These are phyloP conservation scores for Aphaenogaster ashmeadi DNA, from an alignment of 1,140 invertebrate species.

Conservation along the genomic window DNA sequence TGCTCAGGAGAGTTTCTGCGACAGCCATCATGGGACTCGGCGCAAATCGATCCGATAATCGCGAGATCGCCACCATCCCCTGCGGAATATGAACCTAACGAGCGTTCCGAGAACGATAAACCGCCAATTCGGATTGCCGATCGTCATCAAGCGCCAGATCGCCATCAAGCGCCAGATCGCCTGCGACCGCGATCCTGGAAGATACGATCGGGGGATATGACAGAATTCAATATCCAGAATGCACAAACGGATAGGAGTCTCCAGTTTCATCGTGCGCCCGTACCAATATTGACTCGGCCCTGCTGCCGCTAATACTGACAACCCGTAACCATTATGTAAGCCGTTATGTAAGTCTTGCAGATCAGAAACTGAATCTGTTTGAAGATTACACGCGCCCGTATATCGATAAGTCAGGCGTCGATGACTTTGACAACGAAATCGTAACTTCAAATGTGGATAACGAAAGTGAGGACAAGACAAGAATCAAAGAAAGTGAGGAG, in stretches of 20 bases:
- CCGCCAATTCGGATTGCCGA: slow-evolving; percentile 44
- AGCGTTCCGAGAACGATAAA: slow-evolving; percentile 48
- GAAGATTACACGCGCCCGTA: slow-evolving; percentile 30
- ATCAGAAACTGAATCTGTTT: slow-evolving; percentile 42
- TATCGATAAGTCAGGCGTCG: background rate
- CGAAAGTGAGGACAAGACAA: background rate
- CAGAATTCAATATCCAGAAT: slow-evolving; percentile 57
- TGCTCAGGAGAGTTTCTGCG: slow-evolving; percentile 53
- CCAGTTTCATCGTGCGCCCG: slow-evolving; percentile 34
- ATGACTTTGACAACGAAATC: background rate
- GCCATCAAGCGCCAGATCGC: background rate
- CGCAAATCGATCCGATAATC: slow-evolving; percentile 70
- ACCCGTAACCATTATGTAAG: slow-evolving; percentile 35
- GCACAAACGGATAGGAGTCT: slow-evolving; percentile 51
- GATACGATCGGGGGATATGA: slow-evolving; percentile 19
- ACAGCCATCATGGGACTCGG: slow-evolving; percentile 42
- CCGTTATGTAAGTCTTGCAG: slow-evolving; percentile 2
- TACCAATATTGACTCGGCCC: slow-evolving; percentile 57
- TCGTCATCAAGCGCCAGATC: slow-evolving; percentile 6
- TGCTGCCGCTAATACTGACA: slow-evolving; percentile 44
- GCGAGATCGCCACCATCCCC: slow-evolving; percentile 50
- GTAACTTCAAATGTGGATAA: background rate
- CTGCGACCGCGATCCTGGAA: slow-evolving; percentile 1
- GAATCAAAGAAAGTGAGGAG: background rate
- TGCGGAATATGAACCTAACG: slow-evolving; percentile 58